Base-by-base conservation (phyloP, 2,888 invertebrate genomes). In the Ochropacha duplaris region DNA sequence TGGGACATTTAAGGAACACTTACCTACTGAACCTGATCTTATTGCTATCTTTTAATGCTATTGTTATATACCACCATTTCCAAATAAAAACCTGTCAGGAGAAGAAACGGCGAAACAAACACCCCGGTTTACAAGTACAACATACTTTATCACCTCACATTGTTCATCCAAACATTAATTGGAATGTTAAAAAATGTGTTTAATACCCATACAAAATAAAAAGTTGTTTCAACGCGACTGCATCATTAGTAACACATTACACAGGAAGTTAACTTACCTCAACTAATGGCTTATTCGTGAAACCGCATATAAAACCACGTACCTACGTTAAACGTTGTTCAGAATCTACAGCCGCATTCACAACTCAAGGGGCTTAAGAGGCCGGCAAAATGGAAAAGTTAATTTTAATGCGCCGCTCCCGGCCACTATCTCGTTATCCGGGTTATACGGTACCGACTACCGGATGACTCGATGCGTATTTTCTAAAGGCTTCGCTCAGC, bases 301-400 rank as follows among this genome's bases (percentile, higher is more conserved):
- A 44, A 44, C 44, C 44, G 44, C 39, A 39, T 44, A 44, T 44
- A 44, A 19, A 44, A n/a, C 44, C 19, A 44, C 44, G 44, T 44
- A 44, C 14, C 9, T 19, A 19, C 26, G 44, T 39, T 56, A 56
- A 56, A 51, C 56, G 50, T 24, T 56, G 50, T 56, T 59, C 59
- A 68, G 64, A 61, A 65, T 51, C 57, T 60, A 59, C 52, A 51
- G 58, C 67, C 66, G 44, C 66, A 74, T 78, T 78, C 67, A 72
- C 44, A 67, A 72, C 74, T 65, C 76, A 71, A 72, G 69, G 71
- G 74, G 70, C 70, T 81, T 78, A 78, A 72, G 72, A 72, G 72
- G 67, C 76, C 71, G 66, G 70, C 71, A 74, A 75, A 84, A 83
- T 79, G 79, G 78, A 79, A 84, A 81, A 85, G 82, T 83, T 83